Conservation (phyloP, 2,797 vertebrate species). For the Betta splendens region DNA sequence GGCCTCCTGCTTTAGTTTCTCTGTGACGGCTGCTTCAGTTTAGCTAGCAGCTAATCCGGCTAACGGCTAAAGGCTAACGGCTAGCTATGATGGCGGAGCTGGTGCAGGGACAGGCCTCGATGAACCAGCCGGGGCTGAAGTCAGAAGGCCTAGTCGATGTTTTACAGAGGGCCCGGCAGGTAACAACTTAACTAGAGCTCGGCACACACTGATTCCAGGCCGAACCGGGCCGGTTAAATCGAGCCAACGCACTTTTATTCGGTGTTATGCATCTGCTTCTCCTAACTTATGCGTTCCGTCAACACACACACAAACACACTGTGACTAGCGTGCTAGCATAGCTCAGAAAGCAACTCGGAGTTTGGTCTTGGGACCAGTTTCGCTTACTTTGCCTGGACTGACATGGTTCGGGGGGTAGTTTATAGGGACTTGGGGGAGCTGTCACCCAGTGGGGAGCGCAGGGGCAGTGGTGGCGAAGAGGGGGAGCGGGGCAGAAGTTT, state of each 20-base stretch:
- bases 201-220: constrained; percentile 27
- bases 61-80: constrained; percentile 66
- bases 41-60: constrained; percentile 73
- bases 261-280: constrained; percentile 55
- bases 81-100: constrained; percentile 91
- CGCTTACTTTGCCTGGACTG: constrained; percentile 25
- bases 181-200: constrained; percentile 67
- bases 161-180: constrained; percentile 92
- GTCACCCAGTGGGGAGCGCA: constrained; percentile 53
- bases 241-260: constrained; percentile 72
- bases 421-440: constrained; percentile 63
- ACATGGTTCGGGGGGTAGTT: constrained; percentile 39
- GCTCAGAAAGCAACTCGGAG: constrained; percentile 44
- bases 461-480: constrained; percentile 11
- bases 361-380: constrained; percentile 43
- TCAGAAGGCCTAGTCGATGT: constrained; percentile 90
- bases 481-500: constrained; percentile 60
- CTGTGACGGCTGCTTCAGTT: constrained; percentile 44
- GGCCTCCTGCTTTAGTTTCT: background rate
- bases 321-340: constrained; percentile 61
- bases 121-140: constrained; percentile 90
- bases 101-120: constrained; percentile 91
- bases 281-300: constrained; percentile 60
- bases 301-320: constrained; percentile 33
- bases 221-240: constrained; percentile 45